These are phyloP conservation scores for Melanotus villosus DNA, from an alignment of 2,888 invertebrate species.

Conservation along the genomic window DNA sequence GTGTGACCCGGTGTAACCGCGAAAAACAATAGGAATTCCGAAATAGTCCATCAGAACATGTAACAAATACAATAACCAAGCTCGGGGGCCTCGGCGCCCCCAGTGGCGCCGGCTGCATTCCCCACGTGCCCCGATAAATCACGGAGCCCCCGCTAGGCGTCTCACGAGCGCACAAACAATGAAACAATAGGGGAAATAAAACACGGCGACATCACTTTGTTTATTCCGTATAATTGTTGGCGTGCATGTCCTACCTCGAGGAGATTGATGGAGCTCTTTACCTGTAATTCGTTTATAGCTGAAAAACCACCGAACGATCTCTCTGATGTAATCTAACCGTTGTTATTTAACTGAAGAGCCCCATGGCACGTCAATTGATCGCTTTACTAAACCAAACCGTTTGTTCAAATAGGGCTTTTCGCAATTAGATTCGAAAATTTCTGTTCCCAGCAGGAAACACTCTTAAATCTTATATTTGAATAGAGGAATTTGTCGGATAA, in stretches of 20 bases:
- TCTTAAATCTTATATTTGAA: no score
- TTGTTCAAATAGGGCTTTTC: background rate
- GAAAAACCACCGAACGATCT: slow-evolving; percentile 26
- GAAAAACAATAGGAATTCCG: slow-evolving; percentile 68
- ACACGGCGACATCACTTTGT: slow-evolving; percentile 68
- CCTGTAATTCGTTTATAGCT: slow-evolving; percentile 43
- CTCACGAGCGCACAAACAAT: slow-evolving; percentile 68
- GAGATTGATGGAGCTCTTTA: slow-evolving; percentile 54
- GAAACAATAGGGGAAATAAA: slow-evolving; percentile 69
- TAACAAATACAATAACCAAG: slow-evolving; percentile 60
- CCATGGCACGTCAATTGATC: background rate
- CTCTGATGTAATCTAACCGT: slow-evolving; percentile 14
- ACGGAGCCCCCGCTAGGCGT: slow-evolving; percentile 67
- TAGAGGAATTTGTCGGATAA: no score
- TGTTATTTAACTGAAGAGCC: no score
- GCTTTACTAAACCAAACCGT: no score
- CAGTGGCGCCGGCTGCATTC: slow-evolving; percentile 69
- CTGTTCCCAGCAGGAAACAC: background rate
- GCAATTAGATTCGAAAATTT: background rate
- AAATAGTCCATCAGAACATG: slow-evolving; percentile 63
- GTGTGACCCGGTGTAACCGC: slow-evolving; percentile 56
- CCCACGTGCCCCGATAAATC: slow-evolving; percentile 69
- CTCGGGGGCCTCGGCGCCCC: slow-evolving; percentile 64
- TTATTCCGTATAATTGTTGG: slow-evolving; percentile 68
- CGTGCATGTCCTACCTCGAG: slow-evolving; percentile 56